Conservation (phyloP, 2,888 invertebrate genomes). For the Ceratothoa steindachneri region DNA sequence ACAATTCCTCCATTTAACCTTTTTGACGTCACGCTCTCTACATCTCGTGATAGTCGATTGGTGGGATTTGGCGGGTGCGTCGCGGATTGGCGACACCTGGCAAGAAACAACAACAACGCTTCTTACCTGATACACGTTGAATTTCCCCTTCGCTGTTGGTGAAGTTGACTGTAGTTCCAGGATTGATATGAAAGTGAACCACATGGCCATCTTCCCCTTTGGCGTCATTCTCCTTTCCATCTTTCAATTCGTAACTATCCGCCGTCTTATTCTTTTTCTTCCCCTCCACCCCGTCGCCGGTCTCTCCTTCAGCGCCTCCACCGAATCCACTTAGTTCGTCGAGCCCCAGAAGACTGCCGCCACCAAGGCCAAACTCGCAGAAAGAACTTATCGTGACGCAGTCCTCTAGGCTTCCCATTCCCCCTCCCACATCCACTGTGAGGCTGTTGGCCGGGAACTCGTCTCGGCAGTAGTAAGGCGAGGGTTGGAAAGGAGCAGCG, state of each 20-base stretch:
- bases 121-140: conserved; percentile 41
- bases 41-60: no score
- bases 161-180: conserved; percentile 71
- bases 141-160: conserved; percentile 37
- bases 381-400: neutral
- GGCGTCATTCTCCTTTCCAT: neutral
- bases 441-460: neutral
- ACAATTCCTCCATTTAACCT: no score
- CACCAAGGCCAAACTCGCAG: neutral
- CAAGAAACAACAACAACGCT: no score
- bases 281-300: neutral
- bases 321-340: neutral
- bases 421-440: neutral
- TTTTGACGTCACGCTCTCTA: no score
- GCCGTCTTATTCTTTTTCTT: neutral
- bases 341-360: neutral
- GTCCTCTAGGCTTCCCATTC: neutral
- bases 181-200: conserved; percentile 70
- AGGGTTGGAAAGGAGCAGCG: neutral
- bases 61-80: no score
- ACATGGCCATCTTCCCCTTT: conserved; percentile 55
- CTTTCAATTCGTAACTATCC: neutral
- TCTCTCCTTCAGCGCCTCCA: neutral
- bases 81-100: no score
- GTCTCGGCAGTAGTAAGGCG: neutral